Evolutionary conservation across 92 coral and sea anemone species (phyloP), one percentile per base, ranked within the genome.

Genomic region (Metridium senile): DNA sequence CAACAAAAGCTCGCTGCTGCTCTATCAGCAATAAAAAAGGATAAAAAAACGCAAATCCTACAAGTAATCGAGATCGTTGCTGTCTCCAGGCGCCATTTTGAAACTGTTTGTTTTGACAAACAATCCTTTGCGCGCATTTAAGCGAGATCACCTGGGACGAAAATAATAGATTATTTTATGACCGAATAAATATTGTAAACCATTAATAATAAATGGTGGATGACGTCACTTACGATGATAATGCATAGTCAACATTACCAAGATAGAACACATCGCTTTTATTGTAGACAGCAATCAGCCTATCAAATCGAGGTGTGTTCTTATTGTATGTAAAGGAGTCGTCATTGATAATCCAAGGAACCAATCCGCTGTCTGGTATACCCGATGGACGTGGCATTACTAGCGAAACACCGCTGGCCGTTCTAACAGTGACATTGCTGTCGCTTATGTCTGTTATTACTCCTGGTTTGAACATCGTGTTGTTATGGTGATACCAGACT

Each of bases 381-480:
- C 59, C 23, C 3, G 59, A 54, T 54, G 16, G 59, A 32, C 75
- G 75, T 26, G 75, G 64, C 17, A 71, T 27, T 71, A 21, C 33
- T 28, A 71, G 34, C 33, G 32, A 35, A 49, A n/a, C 22, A 49
- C 75, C 75, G 75, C 75, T 71, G 75, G 21, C 62, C 33, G 75
- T 51, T 47, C 25, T 26, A 21, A 71, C 2, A 29, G 43, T 71
- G 26, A 57, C 75, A 71, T 53, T 52, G 75, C 63, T 71, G 46
- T 54, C 47, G 75, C 27, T 0, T 16, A 71, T 26, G 7, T 33
- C n/a, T 49, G 63, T 71, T 26, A 71, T 45, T 18, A 28, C 31
- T 28, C 58, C 75, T 26, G 62, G 63, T 52, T 71, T 52, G 63
- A 47, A 71, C 11, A 9, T 26, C 54, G 27, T 71, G 23, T 33